Evolutionary conservation across 2,888 invertebrate species (phyloP).

Genomic region (Drosophila koepferae): DNA sequence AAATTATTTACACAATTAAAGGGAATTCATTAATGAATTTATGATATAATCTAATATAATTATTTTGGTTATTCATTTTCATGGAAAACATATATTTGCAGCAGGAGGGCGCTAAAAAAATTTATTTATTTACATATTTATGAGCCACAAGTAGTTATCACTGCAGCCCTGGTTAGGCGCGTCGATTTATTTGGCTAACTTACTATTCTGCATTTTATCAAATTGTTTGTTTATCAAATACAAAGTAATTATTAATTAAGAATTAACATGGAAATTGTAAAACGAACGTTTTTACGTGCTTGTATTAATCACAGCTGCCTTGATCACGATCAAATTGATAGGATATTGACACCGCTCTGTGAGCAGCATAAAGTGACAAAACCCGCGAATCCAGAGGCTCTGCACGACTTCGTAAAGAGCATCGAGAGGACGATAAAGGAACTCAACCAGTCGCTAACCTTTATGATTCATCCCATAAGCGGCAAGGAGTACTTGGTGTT

Average conservation of each 20-base stretch:
- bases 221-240: not conserved
- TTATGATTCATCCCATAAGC: slow-evolving; percentile 54
- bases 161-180: slow-evolving; percentile 37
- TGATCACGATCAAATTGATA: slow-evolving; percentile 49
- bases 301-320: slow-evolving; percentile 65
- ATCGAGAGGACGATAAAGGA: slow-evolving; percentile 40
- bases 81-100: not conserved
- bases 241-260: not conserved
- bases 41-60: not conserved
- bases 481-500: slow-evolving; percentile 63
- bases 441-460: slow-evolving; percentile 49
- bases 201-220: not conserved
- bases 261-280: slow-evolving; percentile 51
- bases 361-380: slow-evolving; percentile 39
- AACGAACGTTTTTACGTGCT: slow-evolving; percentile 59
- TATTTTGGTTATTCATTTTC: not conserved
- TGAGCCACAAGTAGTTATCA: not conserved
- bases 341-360: slow-evolving; percentile 58
- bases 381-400: slow-evolving; percentile 36
- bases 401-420: slow-evolving; percentile 51
- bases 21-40: not conserved
- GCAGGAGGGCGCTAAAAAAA: not conserved
- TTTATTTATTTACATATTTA: not conserved
- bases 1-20: not conserved
- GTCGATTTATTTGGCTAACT: not conserved